A percentile compares a stretch with the other conserved stretches of the same genome.
Conservation (phyloP, 2,113 vertebrate species). For the Notiomystis cincta region DNA sequence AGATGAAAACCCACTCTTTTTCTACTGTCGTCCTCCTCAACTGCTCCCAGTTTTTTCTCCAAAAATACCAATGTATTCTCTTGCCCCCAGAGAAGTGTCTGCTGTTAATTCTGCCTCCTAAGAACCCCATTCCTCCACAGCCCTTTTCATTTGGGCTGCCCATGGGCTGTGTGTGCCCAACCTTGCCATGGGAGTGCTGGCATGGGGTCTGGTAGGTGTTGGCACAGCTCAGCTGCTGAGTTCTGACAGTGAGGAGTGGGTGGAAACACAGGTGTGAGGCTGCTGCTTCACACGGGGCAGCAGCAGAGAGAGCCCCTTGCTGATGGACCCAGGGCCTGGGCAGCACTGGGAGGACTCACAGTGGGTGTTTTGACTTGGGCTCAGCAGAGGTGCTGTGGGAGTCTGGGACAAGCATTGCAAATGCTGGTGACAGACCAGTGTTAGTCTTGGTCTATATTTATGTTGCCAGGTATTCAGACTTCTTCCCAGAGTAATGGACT, state of each 20-base stretch:
- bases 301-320: neutral
- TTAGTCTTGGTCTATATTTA: slow-evolving; percentile 20
- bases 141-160: neutral
- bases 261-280: neutral
- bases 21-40: neutral
- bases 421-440: neutral
- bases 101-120: neutral
- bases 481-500: slow-evolving; percentile 42
- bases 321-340: neutral
- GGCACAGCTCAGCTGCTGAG: neutral
- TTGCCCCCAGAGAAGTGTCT: neutral
- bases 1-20: neutral
- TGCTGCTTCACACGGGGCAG: neutral
- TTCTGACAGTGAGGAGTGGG: fast-evolving
- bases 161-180: neutral
- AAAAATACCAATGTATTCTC: neutral
- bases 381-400: neutral
- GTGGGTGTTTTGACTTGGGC: neutral
- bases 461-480: neutral
- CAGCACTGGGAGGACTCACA: neutral
- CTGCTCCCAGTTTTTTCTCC: neutral
- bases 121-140: fast-evolving
- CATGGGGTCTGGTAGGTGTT: fast-evolving
- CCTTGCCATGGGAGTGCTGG: fast-evolving
- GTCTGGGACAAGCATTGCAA: neutral